Evolutionary conservation across 2,113 vertebrate species (phyloP).

Genomic region (Pachycephala philippinensis): DNA sequence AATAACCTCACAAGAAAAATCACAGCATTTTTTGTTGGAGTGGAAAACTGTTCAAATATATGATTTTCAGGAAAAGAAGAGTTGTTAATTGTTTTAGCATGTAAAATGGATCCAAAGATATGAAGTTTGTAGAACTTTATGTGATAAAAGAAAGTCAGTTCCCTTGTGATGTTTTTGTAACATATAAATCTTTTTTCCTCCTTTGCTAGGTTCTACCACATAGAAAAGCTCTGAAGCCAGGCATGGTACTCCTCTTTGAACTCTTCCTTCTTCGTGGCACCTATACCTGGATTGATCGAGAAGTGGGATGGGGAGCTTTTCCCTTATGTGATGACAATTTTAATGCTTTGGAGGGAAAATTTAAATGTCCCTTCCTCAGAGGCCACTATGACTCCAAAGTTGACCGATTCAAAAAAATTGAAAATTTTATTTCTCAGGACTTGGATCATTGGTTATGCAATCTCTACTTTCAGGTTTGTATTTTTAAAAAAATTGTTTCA

Average conservation of each 20-base stretch:
- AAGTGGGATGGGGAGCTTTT: slow-evolving; percentile 86
- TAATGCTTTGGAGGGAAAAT: slow-evolving; percentile 81
- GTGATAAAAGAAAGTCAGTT: neutral
- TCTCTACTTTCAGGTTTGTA: slow-evolving; percentile 90
- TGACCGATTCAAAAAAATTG: slow-evolving; percentile 82
- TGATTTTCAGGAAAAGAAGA: neutral
- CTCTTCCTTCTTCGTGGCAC: slow-evolving; percentile 75
- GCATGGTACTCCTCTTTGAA: slow-evolving; percentile 82
- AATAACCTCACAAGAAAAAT: neutral
- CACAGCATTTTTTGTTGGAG: neutral
- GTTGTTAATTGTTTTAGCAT: neutral
- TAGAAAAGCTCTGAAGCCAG: slow-evolving; percentile 73
- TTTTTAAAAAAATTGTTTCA: neutral
- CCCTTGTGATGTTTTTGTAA: neutral
- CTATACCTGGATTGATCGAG: slow-evolving; percentile 45
- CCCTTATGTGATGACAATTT: slow-evolving; percentile 80
- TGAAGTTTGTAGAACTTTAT: neutral
- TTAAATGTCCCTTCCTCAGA: slow-evolving; percentile 84
- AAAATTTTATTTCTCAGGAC: slow-evolving; percentile 82
- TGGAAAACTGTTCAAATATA: neutral
- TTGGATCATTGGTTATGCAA: slow-evolving; percentile 93
- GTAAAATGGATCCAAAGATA: neutral
- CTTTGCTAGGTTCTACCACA: slow-evolving; percentile 77
- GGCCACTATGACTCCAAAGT: slow-evolving; percentile 76
- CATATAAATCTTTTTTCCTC: neutral